Percentiles rank a stretch among this genome's conserved stretches.
These are phyloP conservation scores for Diplogasteroides magnus DNA, from an alignment of 1,140 invertebrate species.

Conservation along the genomic window DNA sequence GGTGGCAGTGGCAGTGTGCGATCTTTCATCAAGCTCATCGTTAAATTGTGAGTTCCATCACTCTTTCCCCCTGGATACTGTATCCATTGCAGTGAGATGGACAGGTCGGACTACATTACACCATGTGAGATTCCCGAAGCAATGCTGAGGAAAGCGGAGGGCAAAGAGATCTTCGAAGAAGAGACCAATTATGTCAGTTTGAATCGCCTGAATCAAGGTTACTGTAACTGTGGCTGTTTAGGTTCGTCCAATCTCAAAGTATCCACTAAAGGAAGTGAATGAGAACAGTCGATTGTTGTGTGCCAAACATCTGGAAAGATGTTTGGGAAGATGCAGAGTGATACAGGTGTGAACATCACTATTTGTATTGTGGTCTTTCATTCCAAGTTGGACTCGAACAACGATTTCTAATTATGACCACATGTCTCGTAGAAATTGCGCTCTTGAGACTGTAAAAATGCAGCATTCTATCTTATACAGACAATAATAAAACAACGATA, in stretches of 20 bases:
- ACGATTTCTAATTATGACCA: too few species aligned
- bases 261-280: constrained; percentile 48
- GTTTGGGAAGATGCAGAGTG: constrained; percentile 45
- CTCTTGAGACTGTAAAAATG: too few species aligned
- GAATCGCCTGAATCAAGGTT: constrained; percentile 17
- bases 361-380: too few species aligned
- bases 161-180: constrained; percentile 48
- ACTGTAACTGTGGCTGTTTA: too few species aligned
- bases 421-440: too few species aligned
- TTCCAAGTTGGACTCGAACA: too few species aligned
- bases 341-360: constrained; percentile 46
- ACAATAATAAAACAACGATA: not conserved
- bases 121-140: constrained; percentile 46
- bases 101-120: constrained; percentile 48
- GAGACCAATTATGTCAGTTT: constrained; percentile 41
- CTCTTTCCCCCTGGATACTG: not conserved
- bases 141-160: constrained; percentile 38
- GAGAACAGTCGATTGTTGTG: constrained; percentile 48
- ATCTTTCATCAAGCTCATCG: constrained; percentile 51
- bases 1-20: constrained; percentile 48
- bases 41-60: constrained; percentile 44
- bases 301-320: constrained; percentile 47
- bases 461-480: not conserved
- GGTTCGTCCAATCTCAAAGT: constrained; percentile 46
- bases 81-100: constrained; percentile 40